Evolutionary conservation across 2,888 invertebrate genomes (phyloP).

Genomic region (Agonopterix alstromeriana): DNA sequence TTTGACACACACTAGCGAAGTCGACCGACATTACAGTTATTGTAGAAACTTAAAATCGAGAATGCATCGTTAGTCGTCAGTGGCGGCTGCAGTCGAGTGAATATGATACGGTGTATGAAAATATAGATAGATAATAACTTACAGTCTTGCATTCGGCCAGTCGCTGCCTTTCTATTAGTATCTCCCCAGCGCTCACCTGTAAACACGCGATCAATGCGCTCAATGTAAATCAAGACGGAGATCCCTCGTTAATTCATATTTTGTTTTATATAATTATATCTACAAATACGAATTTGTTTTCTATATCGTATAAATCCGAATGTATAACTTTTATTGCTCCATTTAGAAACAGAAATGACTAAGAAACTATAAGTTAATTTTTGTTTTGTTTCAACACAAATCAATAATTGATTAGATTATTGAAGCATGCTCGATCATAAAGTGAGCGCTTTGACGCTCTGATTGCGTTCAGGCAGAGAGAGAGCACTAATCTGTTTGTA

Average conservation of each 20-base stretch:
- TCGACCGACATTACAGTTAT: constrained; percentile 10
- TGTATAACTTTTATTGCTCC: too few relatives aligned
- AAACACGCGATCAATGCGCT: constrained; percentile 68
- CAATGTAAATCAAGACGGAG: constrained; percentile 34
- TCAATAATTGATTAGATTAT: too few relatives aligned
- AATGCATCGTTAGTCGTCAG: not conserved
- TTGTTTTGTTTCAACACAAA: too few relatives aligned
- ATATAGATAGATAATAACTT: constrained; percentile 42
- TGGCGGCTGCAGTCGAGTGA: not conserved
- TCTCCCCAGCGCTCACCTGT: constrained; percentile 69
- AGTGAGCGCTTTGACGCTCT: constrained; percentile 16
- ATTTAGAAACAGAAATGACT: too few relatives aligned
- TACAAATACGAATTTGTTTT: too few relatives aligned
- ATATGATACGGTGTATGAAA: constrained; percentile 4
- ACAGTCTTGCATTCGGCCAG: constrained; percentile 67
- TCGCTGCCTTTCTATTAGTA: constrained; percentile 68
- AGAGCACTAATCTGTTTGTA: constrained; percentile 38
- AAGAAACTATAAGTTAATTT: too few relatives aligned
- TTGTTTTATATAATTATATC: too few relatives aligned
- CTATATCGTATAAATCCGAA: too few relatives aligned
- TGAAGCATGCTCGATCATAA: too few relatives aligned
- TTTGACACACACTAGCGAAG: constrained; percentile 33
- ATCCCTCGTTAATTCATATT: not conserved
- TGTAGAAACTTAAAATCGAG: constrained; percentile 12
- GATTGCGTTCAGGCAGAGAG: constrained; percentile 18